These are phyloP conservation scores for Jacana jacana DNA, from an alignment of 2,113 vertebrate genomes.

Conservation along the genomic window DNA sequence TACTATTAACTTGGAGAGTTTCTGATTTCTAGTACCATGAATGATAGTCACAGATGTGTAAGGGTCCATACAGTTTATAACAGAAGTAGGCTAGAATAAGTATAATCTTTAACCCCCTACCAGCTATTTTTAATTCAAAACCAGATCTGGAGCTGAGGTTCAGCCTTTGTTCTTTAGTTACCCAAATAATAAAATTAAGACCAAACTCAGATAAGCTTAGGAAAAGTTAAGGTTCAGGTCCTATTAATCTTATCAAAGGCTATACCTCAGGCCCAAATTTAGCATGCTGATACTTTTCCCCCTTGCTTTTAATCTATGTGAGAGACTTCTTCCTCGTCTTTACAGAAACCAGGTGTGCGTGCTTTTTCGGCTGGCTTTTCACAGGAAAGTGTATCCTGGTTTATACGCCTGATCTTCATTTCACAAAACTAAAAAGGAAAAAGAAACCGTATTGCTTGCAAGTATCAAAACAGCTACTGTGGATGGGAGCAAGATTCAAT, in stretches of 20 bases:
- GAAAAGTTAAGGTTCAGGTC: slow-evolving; percentile 36
- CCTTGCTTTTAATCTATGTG: background rate
- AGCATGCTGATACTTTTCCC: slow-evolving; percentile 35
- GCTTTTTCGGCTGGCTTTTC: background rate
- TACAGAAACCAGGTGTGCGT: slow-evolving; percentile 36
- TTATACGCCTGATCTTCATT: background rate
- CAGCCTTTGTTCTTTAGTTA: slow-evolving; percentile 29
- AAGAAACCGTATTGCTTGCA: background rate
- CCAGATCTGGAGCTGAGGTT: slow-evolving; percentile 13
- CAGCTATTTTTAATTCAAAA: background rate
- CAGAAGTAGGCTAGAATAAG: background rate
- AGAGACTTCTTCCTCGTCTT: slow-evolving; percentile 13
- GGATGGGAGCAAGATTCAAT: background rate
- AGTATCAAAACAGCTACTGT: background rate
- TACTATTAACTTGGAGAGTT: background rate
- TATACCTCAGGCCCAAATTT: slow-evolving; percentile 41
- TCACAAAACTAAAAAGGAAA: background rate
- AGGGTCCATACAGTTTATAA: background rate
- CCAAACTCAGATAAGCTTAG: slow-evolving; percentile 14
- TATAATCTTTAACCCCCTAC: slow-evolving; percentile 9
- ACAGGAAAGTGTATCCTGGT: background rate
- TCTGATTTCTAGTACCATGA: background rate
- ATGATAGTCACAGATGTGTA: background rate
- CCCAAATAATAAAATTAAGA: slow-evolving; percentile 31
- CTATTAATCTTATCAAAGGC: slow-evolving; percentile 35